phyloP scores from a whole-genome alignment of 2,888 invertebrate species.

The Caenorhabditis sinica region DNA sequence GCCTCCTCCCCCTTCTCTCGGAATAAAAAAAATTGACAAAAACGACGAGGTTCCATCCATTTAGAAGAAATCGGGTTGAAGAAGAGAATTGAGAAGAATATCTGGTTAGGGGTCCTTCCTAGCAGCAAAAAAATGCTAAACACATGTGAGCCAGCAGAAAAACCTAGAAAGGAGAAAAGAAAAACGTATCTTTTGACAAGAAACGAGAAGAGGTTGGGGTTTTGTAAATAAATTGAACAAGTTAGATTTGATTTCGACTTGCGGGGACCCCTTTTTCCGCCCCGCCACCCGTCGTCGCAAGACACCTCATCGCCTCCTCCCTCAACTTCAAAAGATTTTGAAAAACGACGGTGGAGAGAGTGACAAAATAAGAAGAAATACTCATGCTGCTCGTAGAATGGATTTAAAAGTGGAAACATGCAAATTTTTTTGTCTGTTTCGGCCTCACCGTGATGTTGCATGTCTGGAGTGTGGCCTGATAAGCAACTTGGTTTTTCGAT shows the following conservation, averaged over 20 bases:
- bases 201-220: constrained; percentile 20
- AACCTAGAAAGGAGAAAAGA: neutral
- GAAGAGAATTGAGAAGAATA: constrained; percentile 25
- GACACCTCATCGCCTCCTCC: constrained; percentile 23
- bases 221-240: constrained; percentile 63
- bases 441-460: constrained; percentile 11
- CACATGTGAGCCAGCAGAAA: neutral
- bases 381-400: neutral
- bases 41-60: constrained; percentile 30
- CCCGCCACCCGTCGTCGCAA: neutral
- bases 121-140: neutral
- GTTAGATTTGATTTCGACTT: constrained; percentile 68
- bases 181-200: constrained; percentile 62
- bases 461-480: constrained; percentile 29
- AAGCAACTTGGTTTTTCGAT: constrained; percentile 23
- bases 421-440: constrained; percentile 29
- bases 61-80: constrained; percentile 28
- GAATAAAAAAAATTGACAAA: constrained; percentile 11
- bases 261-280: constrained; percentile 22
- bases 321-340: neutral
- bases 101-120: constrained; percentile 15
- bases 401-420: constrained; percentile 24
- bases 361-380: constrained; percentile 3
- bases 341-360: neutral
- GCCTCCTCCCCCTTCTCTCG: neutral